These are phyloP conservation scores for Taurulus bubalis DNA, from an alignment of 2,113 vertebrate genomes.

Conservation along the genomic window DNA sequence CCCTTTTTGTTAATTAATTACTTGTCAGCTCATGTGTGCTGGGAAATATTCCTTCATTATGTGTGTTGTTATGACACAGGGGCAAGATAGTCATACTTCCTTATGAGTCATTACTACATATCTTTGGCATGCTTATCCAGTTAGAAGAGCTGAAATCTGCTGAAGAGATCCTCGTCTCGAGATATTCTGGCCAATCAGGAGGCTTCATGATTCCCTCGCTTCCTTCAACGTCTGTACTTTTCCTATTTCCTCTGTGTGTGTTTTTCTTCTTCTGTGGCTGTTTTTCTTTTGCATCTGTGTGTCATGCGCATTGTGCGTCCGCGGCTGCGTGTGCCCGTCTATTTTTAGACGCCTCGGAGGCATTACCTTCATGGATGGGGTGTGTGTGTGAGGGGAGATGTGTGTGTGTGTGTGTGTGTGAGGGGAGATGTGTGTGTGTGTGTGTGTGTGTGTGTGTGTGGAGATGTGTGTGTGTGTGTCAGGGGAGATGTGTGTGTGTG, in stretches of 20 bases:
- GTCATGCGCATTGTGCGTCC: neutral
- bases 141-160: neutral
- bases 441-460: neutral
- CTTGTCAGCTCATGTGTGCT: neutral
- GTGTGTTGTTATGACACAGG: neutral
- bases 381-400: slow-evolving; percentile 38
- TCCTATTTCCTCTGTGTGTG: neutral
- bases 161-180: neutral
- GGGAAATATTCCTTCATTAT: neutral
- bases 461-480: slow-evolving; percentile 19
- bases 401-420: slow-evolving; percentile 20
- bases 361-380: slow-evolving; percentile 31
- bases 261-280: neutral
- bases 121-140: neutral
- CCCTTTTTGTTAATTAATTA: neutral
- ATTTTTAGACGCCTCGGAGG: slow-evolving; percentile 37
- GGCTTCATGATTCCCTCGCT: slow-evolving; percentile 25
- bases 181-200: neutral
- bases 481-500: slow-evolving; percentile 4
- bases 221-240: slow-evolving; percentile 31
- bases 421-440: slow-evolving; percentile 37
- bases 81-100: neutral
- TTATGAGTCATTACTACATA: neutral
- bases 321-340: slow-evolving; percentile 10
- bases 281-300: neutral